Evolutionary conservation across 2,113 vertebrate species (phyloP).

Genomic region (Pelusios castaneus): DNA sequence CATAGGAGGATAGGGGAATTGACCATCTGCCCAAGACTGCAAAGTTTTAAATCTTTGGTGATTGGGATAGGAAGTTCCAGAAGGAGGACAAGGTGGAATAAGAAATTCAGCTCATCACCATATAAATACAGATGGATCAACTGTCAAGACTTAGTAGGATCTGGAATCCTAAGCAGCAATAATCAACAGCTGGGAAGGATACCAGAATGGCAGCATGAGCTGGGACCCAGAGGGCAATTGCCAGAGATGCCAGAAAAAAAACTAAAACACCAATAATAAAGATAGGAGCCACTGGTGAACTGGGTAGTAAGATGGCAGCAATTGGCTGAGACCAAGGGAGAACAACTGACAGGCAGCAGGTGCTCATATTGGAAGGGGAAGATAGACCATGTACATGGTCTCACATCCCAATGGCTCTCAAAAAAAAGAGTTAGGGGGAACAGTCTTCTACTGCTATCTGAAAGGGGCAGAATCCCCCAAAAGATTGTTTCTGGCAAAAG

Average conservation of each 20-base stretch:
- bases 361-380: not conserved
- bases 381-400: not conserved
- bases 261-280: not conserved
- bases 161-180: not conserved
- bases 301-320: not conserved
- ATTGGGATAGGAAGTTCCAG: not conserved
- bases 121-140: not conserved
- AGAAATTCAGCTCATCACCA: not conserved
- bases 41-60: not conserved
- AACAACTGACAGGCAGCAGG: not conserved
- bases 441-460: not conserved
- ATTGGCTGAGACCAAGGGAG: not conserved
- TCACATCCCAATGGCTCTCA: not conserved
- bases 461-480: not conserved
- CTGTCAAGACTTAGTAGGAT: not conserved
- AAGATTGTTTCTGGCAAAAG: not conserved
- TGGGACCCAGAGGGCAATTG: not conserved
- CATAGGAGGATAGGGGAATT: not conserved
- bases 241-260: not conserved
- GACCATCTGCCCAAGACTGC: not conserved
- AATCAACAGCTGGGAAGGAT: not conserved
- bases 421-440: not conserved
- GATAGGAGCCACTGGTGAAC: not conserved
- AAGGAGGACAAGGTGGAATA: not conserved
- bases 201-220: not conserved